Conservation (phyloP, 1,140 invertebrate genomes). For the Dendrolimus punctatus region DNA sequence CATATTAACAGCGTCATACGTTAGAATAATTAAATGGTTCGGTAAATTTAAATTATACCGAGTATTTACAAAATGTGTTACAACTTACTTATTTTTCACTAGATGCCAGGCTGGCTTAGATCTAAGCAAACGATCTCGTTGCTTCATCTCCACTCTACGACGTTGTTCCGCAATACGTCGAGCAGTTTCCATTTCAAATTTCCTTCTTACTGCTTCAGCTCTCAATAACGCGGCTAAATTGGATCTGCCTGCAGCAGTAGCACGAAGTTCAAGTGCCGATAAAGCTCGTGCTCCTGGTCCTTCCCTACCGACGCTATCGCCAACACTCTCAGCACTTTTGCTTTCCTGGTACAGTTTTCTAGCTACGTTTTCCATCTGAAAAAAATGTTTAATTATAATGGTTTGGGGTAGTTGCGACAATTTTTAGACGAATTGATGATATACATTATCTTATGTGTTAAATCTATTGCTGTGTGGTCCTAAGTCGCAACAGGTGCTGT, state of each 20-base stretch:
- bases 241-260: conserved; percentile 72
- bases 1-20: too few species aligned
- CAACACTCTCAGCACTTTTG: conserved; percentile 37
- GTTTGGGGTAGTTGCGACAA: too few species aligned
- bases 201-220: conserved; percentile 78
- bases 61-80: too few species aligned
- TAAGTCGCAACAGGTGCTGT: too few species aligned
- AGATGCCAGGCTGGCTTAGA: conserved; percentile 80
- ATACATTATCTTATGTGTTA: too few species aligned
- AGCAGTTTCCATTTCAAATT: conserved; percentile 76
- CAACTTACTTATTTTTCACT: conserved; percentile 71
- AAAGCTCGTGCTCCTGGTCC: conserved; percentile 31
- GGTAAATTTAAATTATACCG: too few species aligned
- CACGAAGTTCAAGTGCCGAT: conserved; percentile 47
- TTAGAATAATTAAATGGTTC: too few species aligned
- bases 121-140: conserved; percentile 74
- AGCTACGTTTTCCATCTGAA: conserved; percentile 53
- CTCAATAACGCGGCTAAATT: conserved; percentile 81
- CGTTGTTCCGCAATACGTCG: conserved; percentile 73
- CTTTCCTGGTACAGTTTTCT: conserved; percentile 57
- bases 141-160: conserved; percentile 70
- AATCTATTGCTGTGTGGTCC: too few species aligned
- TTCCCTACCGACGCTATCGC: conserved; percentile 11
- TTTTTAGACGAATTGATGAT: too few species aligned
- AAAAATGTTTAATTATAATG: conserved; percentile 4